These are phyloP conservation scores for Drosophila ezoana DNA, from an alignment of 2,888 invertebrate genomes.

Conservation along the genomic window DNA sequence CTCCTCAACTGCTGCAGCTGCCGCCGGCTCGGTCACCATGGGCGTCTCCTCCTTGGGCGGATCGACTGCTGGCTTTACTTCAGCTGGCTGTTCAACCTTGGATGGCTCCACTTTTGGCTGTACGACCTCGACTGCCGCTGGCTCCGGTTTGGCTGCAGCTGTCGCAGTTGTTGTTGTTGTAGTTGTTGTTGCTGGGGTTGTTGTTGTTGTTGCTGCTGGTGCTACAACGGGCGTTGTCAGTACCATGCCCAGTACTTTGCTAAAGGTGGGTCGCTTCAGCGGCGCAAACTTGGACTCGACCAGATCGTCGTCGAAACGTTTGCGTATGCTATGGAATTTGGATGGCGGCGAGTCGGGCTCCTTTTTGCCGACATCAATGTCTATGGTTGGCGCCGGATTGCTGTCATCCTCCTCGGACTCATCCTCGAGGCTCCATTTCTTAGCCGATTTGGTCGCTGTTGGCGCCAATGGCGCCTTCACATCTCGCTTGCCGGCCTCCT, in stretches of 20 bases:
- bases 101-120: neutral
- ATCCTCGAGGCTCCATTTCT: slow-evolving; percentile 98
- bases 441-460: slow-evolving; percentile 87
- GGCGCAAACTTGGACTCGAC: slow-evolving; percentile 70
- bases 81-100: neutral
- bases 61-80: neutral
- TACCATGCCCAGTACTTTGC: slow-evolving; percentile 61
- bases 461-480: slow-evolving; percentile 86
- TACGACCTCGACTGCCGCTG: neutral
- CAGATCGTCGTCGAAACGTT: slow-evolving; percentile 81
- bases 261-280: slow-evolving; percentile 64
- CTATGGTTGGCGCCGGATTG: slow-evolving; percentile 69
- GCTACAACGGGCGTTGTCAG: slow-evolving; percentile 21
- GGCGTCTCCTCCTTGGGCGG: slow-evolving; percentile 10
- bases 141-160: neutral
- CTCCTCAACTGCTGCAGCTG: slow-evolving; percentile 80
- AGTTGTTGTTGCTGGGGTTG: neutral
- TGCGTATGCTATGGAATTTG: slow-evolving; percentile 78
- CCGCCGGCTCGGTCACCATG: slow-evolving; percentile 18
- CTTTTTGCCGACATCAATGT: slow-evolving; percentile 52
- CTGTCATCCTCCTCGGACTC: slow-evolving; percentile 96
- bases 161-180: neutral
- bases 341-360: slow-evolving; percentile 83
- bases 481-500: slow-evolving; percentile 92
- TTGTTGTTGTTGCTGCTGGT: neutral